Conservation (phyloP, 2,797 vertebrate genomes). For the Phoeniculus purpureus region DNA sequence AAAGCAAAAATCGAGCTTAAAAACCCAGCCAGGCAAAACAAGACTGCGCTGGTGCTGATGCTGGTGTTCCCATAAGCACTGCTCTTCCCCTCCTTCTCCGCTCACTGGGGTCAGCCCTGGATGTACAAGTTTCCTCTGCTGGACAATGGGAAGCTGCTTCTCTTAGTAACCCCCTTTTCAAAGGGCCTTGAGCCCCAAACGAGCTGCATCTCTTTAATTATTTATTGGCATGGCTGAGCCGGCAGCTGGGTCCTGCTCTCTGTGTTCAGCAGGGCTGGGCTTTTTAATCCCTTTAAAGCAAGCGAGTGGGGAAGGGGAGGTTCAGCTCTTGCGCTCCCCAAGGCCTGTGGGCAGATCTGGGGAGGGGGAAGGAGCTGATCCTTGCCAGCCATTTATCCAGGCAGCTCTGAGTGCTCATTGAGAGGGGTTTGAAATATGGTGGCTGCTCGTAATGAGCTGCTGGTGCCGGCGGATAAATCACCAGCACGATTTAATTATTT, state of each 20-base stretch:
- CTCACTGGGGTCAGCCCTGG: background rate
- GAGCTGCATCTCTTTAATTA: slow-evolving; percentile 65
- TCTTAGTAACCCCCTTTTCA: slow-evolving; percentile 47
- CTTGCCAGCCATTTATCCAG: slow-evolving; percentile 46
- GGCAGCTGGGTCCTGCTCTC: slow-evolving; percentile 67
- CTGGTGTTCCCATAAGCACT: background rate
- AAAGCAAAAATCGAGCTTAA: slow-evolving; percentile 66
- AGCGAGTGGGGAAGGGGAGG: slow-evolving; percentile 47
- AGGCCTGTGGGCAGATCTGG: slow-evolving; percentile 5
- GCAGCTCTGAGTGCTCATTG: background rate
- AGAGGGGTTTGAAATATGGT: slow-evolving; percentile 15
- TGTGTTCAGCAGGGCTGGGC: background rate
- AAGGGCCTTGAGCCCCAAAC: slow-evolving; percentile 45
- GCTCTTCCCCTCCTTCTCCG: background rate
- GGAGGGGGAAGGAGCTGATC: slow-evolving; percentile 8
- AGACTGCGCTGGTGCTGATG: slow-evolving; percentile 34
- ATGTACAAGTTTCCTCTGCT: slow-evolving; percentile 4
- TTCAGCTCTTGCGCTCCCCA: background rate
- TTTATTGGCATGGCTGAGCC: slow-evolving; percentile 60
- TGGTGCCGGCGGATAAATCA: slow-evolving; percentile 64
- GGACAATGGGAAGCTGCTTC: slow-evolving; percentile 56
- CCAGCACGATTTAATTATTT: slow-evolving; percentile 39
- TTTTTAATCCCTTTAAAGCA: slow-evolving; percentile 56
- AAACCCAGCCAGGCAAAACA: slow-evolving; percentile 55
- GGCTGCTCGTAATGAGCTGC: slow-evolving; percentile 61